Percentiles rank a stretch among this genome's conserved stretches.
Evolutionary conservation across 2,888 invertebrate genomes (phyloP).

Genomic region (Polydrusus cervinus): DNA sequence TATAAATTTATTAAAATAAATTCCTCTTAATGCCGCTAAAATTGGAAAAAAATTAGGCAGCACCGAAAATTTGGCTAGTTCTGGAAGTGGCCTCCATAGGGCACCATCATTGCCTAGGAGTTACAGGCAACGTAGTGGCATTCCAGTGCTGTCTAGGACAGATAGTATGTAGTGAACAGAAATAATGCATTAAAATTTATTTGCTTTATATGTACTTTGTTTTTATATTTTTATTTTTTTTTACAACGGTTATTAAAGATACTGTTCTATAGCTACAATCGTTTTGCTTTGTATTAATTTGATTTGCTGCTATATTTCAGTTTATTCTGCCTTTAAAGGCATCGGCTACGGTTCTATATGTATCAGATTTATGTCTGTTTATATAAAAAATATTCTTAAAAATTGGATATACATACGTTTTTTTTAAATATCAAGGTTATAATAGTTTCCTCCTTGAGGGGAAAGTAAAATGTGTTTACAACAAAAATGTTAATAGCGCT

Average conservation of each 20-base stretch:
- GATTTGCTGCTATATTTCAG: background rate
- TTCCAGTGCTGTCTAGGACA: conserved; percentile 73
- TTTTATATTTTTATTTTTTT: background rate
- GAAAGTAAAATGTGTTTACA: no score
- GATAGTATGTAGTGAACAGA: conserved; percentile 66
- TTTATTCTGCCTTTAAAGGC: background rate
- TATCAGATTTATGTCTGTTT: no score
- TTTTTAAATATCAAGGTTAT: no score
- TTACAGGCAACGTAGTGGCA: conserved; percentile 77
- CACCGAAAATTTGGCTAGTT: conserved; percentile 75
- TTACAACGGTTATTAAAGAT: no score
- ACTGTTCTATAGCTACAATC: no score
- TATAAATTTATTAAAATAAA: background rate
- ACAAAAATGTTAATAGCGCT: no score
- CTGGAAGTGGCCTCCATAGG: conserved; percentile 73
- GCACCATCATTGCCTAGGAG: conserved; percentile 76
- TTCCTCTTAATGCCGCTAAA: conserved; percentile 40
- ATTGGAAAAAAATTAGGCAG: conserved; percentile 70
- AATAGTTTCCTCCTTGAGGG: no score
- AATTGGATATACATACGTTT: no score
- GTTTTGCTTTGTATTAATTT: background rate
- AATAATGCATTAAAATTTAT: conserved; percentile 7
- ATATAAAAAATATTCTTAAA: no score
- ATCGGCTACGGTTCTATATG: no score
- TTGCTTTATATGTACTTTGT: conserved; percentile 30